These are phyloP conservation scores for Cheilosia scutellata DNA, from an alignment of 2,888 invertebrate species.

Conservation along the genomic window DNA sequence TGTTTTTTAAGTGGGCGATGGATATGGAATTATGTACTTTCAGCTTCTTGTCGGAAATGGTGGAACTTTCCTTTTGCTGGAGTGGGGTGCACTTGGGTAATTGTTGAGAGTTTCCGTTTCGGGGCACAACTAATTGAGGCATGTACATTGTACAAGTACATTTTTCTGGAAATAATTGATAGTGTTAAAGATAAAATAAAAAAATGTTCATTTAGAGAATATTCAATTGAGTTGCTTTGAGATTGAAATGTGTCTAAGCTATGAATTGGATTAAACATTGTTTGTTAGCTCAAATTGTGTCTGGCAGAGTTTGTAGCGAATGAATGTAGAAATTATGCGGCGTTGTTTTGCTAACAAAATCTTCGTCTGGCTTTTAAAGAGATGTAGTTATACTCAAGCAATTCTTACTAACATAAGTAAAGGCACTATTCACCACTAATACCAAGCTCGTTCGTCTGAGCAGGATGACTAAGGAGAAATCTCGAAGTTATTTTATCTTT, in stretches of 20 bases:
- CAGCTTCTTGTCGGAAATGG: constrained; percentile 33
- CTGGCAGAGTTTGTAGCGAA: too few species aligned
- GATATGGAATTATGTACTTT: constrained; percentile 32
- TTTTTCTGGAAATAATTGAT: constrained; percentile 41
- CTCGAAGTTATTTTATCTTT: too few species aligned
- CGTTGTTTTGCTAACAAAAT: too few species aligned
- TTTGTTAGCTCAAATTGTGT: background rate
- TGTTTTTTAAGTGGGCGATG: constrained; percentile 70
- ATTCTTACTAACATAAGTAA: too few species aligned
- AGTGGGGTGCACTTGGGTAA: constrained; percentile 38
- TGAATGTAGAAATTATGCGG: too few species aligned
- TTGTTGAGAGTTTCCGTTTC: constrained; percentile 65
- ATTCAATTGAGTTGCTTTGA: background rate
- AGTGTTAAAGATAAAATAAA: constrained; percentile 54
- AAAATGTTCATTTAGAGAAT: constrained; percentile 28
- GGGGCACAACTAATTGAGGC: constrained; percentile 39
- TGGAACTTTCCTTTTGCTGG: constrained; percentile 1
- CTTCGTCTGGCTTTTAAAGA: too few species aligned
- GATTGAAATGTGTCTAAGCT: background rate
- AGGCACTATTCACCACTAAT: too few species aligned
- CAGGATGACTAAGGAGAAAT: too few species aligned
- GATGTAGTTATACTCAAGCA: too few species aligned
- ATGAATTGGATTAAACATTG: background rate
- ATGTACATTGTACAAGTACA: background rate
- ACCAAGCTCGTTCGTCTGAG: too few species aligned